These are phyloP conservation scores for Bothrops alternatus DNA, from an alignment of 2,797 vertebrate species.

Conservation along the genomic window DNA sequence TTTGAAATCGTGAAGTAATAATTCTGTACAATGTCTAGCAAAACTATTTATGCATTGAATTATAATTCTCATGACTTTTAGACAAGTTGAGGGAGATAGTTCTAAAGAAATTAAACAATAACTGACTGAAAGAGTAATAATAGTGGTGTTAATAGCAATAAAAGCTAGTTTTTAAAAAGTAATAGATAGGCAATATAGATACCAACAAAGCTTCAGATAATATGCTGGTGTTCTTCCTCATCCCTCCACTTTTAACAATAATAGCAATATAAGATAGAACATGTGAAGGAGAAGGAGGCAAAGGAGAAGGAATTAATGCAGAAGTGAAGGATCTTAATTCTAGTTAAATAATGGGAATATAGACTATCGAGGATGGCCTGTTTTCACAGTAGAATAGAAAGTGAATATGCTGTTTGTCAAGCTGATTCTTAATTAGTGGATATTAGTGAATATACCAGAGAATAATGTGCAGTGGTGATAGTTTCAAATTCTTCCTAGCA, in stretches of 20 bases:
- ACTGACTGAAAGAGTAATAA: not conserved
- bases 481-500: constrained; percentile 26
- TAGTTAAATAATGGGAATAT: not conserved
- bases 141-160: not conserved
- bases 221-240: not conserved
- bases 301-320: not conserved
- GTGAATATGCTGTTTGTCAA: constrained; percentile 54
- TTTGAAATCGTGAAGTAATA: not conserved
- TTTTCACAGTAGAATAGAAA: constrained; percentile 49
- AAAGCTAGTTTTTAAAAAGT: not conserved
- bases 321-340: constrained; percentile 13
- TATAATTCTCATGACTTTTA: not conserved
- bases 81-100: not conserved
- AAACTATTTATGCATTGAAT: not conserved
- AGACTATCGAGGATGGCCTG: not conserved
- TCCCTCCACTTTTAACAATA: not conserved
- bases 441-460: constrained; percentile 14
- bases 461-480: constrained; percentile 38
- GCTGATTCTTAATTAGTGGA: constrained; percentile 45
- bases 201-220: not conserved
- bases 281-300: not conserved
- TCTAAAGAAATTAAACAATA: not conserved
- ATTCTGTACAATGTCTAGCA: not conserved
- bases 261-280: not conserved
- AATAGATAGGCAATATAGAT: not conserved